phyloP scores from a whole-genome alignment of 2,113 vertebrate species.

The Oenanthe oenanthe region DNA sequence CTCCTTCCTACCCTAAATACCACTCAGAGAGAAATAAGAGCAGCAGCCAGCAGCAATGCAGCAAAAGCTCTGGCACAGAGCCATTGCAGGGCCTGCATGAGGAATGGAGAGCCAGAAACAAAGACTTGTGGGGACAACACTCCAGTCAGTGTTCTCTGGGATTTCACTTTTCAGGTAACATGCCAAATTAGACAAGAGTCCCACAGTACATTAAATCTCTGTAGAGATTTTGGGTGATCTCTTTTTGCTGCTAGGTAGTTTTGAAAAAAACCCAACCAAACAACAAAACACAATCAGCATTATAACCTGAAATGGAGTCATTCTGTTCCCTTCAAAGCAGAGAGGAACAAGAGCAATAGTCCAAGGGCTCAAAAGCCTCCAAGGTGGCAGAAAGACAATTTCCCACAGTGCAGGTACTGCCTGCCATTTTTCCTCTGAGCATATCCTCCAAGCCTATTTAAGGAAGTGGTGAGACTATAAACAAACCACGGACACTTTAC shows the following conservation, averaged over 20 bases:
- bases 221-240: background rate
- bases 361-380: background rate
- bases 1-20: background rate
- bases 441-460: background rate
- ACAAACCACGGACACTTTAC: background rate
- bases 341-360: background rate
- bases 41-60: background rate
- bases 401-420: background rate
- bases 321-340: background rate
- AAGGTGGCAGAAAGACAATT: background rate
- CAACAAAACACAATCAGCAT: background rate
- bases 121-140: background rate
- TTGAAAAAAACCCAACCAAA: background rate
- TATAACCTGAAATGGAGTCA: background rate
- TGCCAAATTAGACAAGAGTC: background rate
- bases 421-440: background rate
- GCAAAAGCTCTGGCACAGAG: background rate
- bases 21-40: background rate
- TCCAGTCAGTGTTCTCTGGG: background rate
- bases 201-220: background rate
- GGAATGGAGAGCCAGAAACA: background rate
- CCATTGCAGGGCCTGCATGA: background rate
- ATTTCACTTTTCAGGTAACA: background rate
- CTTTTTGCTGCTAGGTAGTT: background rate
- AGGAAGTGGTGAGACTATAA: background rate